Evolutionary conservation across 2,797 vertebrate genomes (phyloP).

Genomic region (Periparus ater): DNA sequence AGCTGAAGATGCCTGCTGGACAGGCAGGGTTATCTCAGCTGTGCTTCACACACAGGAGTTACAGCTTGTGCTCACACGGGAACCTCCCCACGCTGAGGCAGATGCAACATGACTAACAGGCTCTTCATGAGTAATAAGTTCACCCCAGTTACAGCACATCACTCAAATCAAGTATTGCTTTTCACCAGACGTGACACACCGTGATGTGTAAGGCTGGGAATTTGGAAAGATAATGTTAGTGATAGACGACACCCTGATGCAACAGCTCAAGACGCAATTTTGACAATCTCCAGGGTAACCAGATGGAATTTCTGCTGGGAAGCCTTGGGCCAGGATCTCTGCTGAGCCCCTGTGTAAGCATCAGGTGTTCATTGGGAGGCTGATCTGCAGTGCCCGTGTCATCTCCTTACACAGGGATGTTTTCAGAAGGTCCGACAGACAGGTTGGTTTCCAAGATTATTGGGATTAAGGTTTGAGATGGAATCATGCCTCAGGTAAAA

Average conservation of each 20-base stretch:
- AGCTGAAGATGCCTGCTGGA: not conserved
- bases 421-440: not conserved
- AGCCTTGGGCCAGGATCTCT: constrained; percentile 20
- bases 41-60: not conserved
- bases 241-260: constrained; percentile 46
- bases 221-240: constrained; percentile 44
- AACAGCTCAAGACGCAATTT: constrained; percentile 27
- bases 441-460: constrained; percentile 21
- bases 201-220: constrained; percentile 63
- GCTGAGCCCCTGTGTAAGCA: not conserved
- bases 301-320: not conserved
- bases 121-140: constrained; percentile 47
- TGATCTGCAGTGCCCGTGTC: not conserved
- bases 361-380: not conserved
- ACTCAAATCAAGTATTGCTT: constrained; percentile 47
- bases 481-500: constrained; percentile 54
- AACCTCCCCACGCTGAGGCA: not conserved
- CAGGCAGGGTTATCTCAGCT: not conserved
- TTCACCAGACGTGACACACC: constrained; percentile 65
- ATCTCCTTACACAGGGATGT: not conserved
- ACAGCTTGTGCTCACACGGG: not conserved
- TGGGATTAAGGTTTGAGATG: constrained; percentile 53
- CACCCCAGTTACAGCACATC: constrained; percentile 48
- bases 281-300: not conserved
- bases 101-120: constrained; percentile 44